Conservation (phyloP, 2,113 vertebrate genomes). For the Pachycephala philippinensis region DNA sequence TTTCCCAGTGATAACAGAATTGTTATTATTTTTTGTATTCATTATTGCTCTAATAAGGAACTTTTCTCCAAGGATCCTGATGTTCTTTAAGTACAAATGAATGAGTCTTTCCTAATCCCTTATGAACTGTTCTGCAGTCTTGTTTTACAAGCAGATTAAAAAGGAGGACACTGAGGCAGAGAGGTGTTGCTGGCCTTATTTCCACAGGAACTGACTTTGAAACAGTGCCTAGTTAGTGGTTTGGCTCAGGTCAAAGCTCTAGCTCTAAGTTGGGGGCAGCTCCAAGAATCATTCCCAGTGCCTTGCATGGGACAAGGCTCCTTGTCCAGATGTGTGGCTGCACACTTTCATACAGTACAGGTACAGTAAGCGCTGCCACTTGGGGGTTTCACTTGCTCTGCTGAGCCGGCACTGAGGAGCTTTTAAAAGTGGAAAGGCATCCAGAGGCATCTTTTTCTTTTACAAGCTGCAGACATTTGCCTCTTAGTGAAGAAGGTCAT, state of each 20-base stretch:
- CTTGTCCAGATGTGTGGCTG: neutral
- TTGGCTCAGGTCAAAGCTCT: neutral
- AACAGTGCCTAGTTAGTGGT: neutral
- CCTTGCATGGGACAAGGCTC: neutral
- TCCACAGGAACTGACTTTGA: neutral
- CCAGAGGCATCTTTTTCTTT: slow-evolving; percentile 52
- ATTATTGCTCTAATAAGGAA: neutral
- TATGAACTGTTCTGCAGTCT: neutral
- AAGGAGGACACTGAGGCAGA: neutral
- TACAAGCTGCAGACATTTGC: slow-evolving; percentile 52
- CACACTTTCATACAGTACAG: neutral
- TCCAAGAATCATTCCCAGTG: neutral
- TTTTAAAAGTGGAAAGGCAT: slow-evolving; percentile 60
- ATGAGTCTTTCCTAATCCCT: neutral
- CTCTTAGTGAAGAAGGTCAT: slow-evolving; percentile 30
- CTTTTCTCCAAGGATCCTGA: neutral
- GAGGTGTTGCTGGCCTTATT: neutral
- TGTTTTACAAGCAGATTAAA: neutral
- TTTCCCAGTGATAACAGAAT: neutral
- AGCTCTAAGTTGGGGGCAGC: neutral
- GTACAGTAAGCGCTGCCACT: neutral
- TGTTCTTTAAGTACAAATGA: slow-evolving; percentile 5
- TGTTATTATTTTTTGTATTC: neutral
- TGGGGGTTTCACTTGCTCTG: neutral
- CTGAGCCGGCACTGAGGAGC: neutral